Evolutionary conservation across 2,113 vertebrate species (phyloP).

Genomic region (Pseudolaguvia tuberculata): DNA sequence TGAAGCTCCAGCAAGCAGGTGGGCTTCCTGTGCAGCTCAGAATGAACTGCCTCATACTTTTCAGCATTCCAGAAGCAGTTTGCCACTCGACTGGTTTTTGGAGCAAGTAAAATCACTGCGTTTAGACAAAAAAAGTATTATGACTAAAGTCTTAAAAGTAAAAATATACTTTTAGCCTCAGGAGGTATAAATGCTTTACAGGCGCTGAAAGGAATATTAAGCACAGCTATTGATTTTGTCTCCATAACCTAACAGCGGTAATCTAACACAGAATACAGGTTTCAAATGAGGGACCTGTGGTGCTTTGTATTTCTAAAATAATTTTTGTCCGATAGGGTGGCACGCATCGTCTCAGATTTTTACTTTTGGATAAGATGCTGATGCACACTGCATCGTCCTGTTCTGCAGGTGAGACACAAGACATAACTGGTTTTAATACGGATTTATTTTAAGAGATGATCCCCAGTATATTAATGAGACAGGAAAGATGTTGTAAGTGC

Average conservation of each 20-base stretch:
- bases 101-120: slow-evolving; percentile 9
- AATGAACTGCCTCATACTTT: neutral
- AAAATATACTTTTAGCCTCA: slow-evolving; percentile 8
- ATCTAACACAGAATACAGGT: neutral
- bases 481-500: neutral
- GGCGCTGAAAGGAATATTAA: slow-evolving; percentile 14
- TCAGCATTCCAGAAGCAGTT: slow-evolving; percentile 5
- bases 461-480: neutral
- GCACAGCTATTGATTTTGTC: slow-evolving; percentile 31
- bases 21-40: neutral
- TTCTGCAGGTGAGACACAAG: neutral
- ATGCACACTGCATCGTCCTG: neutral
- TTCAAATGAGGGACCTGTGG: neutral
- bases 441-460: neutral
- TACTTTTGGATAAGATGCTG: neutral
- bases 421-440: neutral
- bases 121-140: slow-evolving; percentile 14
- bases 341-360: neutral
- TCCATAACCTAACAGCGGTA: slow-evolving; percentile 10
- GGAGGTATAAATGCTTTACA: slow-evolving; percentile 16
- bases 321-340: neutral
- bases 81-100: neutral
- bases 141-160: slow-evolving; percentile 10
- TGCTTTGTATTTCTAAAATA: slow-evolving; percentile 18
- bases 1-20: neutral